A percentile compares a stretch with the other conserved stretches of the same genome.
phyloP scores from a whole-genome alignment of 1,140 invertebrate genomes.

The Heliconius eleuchia region DNA sequence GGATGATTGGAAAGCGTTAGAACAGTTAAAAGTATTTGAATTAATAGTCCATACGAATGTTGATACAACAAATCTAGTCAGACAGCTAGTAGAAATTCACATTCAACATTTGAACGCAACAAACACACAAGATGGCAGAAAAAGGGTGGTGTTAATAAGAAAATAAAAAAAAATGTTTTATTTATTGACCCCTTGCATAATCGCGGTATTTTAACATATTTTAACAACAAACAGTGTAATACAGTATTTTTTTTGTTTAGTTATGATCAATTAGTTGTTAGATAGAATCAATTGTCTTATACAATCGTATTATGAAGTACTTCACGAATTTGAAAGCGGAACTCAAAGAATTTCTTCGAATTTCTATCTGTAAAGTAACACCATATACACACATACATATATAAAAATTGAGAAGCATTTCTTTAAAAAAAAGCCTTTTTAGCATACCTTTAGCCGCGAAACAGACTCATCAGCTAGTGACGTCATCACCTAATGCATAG shows the following conservation, averaged over 20 bases:
- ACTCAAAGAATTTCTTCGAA: no score
- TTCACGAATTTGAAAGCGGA: no score
- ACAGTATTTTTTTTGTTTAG: no score
- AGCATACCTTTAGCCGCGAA: background rate
- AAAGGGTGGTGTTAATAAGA: constrained; percentile 51
- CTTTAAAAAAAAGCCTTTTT: background rate
- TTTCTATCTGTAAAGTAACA: no score
- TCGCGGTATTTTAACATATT: no score
- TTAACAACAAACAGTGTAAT: no score
- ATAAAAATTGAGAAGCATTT: background rate
- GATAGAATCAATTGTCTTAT: no score
- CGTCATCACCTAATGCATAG: constrained; percentile 72
- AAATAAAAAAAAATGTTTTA: constrained; percentile 13
- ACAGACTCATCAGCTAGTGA: constrained; percentile 45
- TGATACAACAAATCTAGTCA: constrained; percentile 63
- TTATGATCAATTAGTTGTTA: no score
- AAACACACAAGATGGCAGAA: constrained; percentile 31
- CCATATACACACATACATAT: background rate
- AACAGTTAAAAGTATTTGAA: constrained; percentile 71
- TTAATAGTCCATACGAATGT: constrained; percentile 68
- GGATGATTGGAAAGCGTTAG: constrained; percentile 65
- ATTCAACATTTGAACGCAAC: constrained; percentile 54
- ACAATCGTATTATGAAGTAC: no score
- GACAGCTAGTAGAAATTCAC: constrained; percentile 64
- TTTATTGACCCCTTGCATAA: background rate